These are phyloP conservation scores for Urosaurus nigricauda DNA, from an alignment of 2,797 vertebrate species.

Conservation along the genomic window DNA sequence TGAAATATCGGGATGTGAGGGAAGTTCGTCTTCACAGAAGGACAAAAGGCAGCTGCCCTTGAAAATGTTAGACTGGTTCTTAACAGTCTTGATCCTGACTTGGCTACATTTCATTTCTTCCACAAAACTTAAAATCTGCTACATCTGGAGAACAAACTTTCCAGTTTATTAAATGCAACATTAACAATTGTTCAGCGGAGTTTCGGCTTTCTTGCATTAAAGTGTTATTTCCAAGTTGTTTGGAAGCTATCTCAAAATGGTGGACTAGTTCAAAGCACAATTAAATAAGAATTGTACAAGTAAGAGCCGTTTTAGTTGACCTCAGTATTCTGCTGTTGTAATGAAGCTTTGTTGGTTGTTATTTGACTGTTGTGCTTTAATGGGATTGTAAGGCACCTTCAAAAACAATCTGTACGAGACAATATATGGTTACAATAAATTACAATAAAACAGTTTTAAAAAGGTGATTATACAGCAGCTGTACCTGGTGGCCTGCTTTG, in stretches of 20 bases:
- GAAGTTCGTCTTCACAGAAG: constrained; percentile 71
- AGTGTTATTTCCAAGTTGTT: not conserved
- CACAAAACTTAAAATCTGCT: not conserved
- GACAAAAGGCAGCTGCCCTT: constrained; percentile 69
- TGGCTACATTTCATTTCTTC: constrained; percentile 33
- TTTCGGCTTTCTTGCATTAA: not conserved
- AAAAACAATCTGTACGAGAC: not conserved
- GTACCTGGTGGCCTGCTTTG: constrained; percentile 13
- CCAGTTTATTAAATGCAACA: not conserved
- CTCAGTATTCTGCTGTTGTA: not conserved
- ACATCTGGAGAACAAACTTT: not conserved
- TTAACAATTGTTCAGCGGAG: not conserved
- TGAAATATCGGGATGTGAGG: constrained; percentile 68
- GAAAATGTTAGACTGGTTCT: constrained; percentile 63
- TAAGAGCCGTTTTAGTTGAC: no score
- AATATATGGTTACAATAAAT: not conserved
- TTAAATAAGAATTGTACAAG: not conserved
- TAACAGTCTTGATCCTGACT: constrained; percentile 61
- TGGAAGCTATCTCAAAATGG: not conserved
- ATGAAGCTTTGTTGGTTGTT: not conserved
- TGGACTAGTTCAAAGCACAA: not conserved
- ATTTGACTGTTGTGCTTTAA: not conserved
- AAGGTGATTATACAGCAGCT: not conserved
- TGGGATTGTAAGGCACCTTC: no score
- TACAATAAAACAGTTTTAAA: no score